Evolutionary conservation across 2,797 vertebrate species (phyloP).

Genomic region (Paedocypris micromegethes): DNA sequence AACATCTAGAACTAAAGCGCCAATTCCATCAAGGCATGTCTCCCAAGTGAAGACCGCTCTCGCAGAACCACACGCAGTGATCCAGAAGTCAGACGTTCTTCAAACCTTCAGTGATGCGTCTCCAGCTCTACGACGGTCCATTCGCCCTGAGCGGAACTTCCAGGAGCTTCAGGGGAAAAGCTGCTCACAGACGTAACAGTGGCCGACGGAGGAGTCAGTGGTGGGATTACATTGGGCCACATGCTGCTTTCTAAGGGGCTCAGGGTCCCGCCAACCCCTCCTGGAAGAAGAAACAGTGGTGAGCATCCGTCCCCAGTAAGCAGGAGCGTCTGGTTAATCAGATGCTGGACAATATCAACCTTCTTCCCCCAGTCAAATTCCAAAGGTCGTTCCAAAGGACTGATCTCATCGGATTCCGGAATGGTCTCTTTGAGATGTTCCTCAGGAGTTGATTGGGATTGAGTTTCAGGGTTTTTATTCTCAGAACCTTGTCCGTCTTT

Average conservation of each 20-base stretch:
- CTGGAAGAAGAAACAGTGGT: conserved; percentile 64
- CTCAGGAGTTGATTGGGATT: conserved; percentile 7
- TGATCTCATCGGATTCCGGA: conserved; percentile 18
- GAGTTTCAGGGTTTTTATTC: conserved; percentile 35
- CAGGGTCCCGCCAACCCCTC: conserved; percentile 65
- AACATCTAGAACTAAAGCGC: too few relatives aligned
- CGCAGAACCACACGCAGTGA: too few relatives aligned
- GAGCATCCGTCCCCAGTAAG: conserved; percentile 70
- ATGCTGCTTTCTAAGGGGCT: conserved; percentile 83
- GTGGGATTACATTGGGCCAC: conserved; percentile 82
- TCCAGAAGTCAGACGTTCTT: not conserved
- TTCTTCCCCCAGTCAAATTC: conserved; percentile 75
- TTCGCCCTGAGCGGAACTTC: conserved; percentile 80
- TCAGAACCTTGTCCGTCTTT: not conserved
- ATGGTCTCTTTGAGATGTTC: not conserved
- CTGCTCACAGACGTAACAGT: conserved; percentile 89
- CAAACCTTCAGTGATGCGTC: conserved; percentile 74
- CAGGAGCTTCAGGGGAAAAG: conserved; percentile 82
- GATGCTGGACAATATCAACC: conserved; percentile 84
- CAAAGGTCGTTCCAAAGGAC: conserved; percentile 47
- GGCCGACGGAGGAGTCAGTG: conserved; percentile 80
- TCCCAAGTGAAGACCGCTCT: too few relatives aligned
- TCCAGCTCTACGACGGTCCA: conserved; percentile 93
- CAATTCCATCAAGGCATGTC: too few relatives aligned
- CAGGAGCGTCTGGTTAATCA: conserved; percentile 84